Conservation (phyloP, 2,888 invertebrate species). For the Orthosia cruda region DNA sequence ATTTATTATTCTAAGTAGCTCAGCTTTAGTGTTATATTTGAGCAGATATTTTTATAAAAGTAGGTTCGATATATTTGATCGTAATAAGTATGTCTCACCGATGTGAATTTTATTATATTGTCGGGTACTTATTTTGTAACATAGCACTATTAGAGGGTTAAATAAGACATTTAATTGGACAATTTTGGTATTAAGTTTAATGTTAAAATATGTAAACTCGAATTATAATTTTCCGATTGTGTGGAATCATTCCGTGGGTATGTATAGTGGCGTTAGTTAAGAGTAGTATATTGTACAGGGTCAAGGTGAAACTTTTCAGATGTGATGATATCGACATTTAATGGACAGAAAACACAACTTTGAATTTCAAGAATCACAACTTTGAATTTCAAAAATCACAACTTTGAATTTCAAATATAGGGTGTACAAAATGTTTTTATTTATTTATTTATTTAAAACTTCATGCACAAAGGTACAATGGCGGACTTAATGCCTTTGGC, state of each 20-base stretch:
- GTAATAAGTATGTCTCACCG: slow-evolving; percentile 50
- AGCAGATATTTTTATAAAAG: slow-evolving; percentile 74
- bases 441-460: too few relatives aligned
- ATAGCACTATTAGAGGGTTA: slow-evolving; percentile 53
- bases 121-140: slow-evolving; percentile 65
- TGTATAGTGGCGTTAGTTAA: slow-evolving; percentile 57
- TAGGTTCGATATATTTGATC: slow-evolving; percentile 57
- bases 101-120: slow-evolving; percentile 50
- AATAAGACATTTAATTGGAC: slow-evolving; percentile 51
- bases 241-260: slow-evolving; percentile 66
- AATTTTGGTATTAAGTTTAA: slow-evolving; percentile 52
- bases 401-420: too few relatives aligned
- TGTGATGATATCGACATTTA: neutral
- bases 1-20: slow-evolving; percentile 69
- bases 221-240: slow-evolving; percentile 59
- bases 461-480: too few relatives aligned
- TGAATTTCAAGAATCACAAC: too few relatives aligned
- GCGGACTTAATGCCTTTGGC: too few relatives aligned
- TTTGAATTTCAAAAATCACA: too few relatives aligned
- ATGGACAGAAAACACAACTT: too few relatives aligned
- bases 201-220: slow-evolving; percentile 56
- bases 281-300: slow-evolving; percentile 36
- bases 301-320: neutral
- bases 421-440: too few relatives aligned
- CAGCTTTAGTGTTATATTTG: slow-evolving; percentile 71